Conservation (phyloP, 2,113 vertebrate species). For the Synchiropus splendidus region DNA sequence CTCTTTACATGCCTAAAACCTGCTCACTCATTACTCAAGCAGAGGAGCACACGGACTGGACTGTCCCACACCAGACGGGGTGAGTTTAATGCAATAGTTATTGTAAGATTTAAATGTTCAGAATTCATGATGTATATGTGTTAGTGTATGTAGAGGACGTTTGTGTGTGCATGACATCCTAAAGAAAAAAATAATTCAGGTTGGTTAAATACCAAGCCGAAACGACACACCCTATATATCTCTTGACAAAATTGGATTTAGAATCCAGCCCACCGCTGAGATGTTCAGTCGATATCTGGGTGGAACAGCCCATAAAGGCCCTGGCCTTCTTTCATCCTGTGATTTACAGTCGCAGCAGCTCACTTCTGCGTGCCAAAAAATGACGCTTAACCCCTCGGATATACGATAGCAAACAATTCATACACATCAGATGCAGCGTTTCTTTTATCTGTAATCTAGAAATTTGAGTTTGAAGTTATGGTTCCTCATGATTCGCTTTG, state of each 20-base stretch:
- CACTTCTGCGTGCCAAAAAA: slow-evolving; percentile 70
- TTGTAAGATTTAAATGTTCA: too few relatives aligned
- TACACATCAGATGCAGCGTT: too few relatives aligned
- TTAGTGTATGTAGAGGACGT: too few relatives aligned
- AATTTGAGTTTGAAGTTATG: too few relatives aligned
- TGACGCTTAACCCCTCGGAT: slow-evolving; percentile 39
- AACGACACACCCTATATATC: slow-evolving; percentile 35
- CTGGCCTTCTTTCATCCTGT: slow-evolving; percentile 63
- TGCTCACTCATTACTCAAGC: slow-evolving; percentile 30
- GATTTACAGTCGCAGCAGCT: slow-evolving; percentile 76
- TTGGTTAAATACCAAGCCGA: not conserved
- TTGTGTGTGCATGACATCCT: too few relatives aligned
- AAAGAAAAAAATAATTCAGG: not conserved
- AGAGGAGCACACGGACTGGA: slow-evolving; percentile 22
- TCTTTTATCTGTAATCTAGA: too few relatives aligned
- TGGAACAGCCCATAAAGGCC: slow-evolving; percentile 67
- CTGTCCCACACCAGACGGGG: slow-evolving; percentile 29
- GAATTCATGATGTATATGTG: too few relatives aligned
- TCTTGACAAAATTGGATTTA: slow-evolving; percentile 46
- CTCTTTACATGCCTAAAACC: too few relatives aligned
- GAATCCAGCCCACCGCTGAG: slow-evolving; percentile 42
- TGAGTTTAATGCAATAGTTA: slow-evolving; percentile 38
- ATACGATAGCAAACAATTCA: too few relatives aligned
- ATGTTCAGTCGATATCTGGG: slow-evolving; percentile 64
- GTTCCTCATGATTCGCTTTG: too few relatives aligned